These are phyloP conservation scores for Phytoseiulus persimilis DNA, from an alignment of 2,888 invertebrate species.

Conservation along the genomic window DNA sequence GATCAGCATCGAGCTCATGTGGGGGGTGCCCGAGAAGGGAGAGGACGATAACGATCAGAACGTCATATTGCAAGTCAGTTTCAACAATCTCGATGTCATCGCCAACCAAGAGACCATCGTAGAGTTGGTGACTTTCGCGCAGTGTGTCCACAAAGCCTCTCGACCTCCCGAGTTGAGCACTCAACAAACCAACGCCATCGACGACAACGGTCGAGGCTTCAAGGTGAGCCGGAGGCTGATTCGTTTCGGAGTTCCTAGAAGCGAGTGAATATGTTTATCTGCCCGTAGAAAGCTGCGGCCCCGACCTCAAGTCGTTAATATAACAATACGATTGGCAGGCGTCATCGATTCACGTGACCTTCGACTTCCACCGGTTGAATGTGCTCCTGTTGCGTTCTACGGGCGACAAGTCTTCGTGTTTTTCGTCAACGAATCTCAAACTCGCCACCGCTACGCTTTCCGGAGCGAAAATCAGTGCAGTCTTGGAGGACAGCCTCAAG, in stretches of 20 bases:
- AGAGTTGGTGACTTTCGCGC: slow-evolving; percentile 78
- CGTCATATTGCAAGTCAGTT: slow-evolving; percentile 76
- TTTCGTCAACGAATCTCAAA: slow-evolving; percentile 53
- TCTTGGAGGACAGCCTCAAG: slow-evolving; percentile 56
- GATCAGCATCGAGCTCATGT: slow-evolving; percentile 66
- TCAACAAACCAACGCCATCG: slow-evolving; percentile 8
- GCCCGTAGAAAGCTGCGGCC: no score
- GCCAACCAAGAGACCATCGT: slow-evolving; percentile 92
- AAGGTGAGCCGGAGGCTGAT: background rate
- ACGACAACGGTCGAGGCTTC: background rate
- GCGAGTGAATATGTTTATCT: no score
- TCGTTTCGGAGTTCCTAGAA: background rate
- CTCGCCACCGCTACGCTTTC: slow-evolving; percentile 87
- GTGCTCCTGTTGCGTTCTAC: slow-evolving; percentile 70
- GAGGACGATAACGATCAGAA: slow-evolving; percentile 52
- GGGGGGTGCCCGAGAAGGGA: slow-evolving; percentile 54
- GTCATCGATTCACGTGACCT: slow-evolving; percentile 49
- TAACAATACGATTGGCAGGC: no score
- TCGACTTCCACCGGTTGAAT: slow-evolving; percentile 85
- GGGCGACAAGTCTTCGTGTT: slow-evolving; percentile 50
- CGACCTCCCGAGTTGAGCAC: slow-evolving; percentile 39
- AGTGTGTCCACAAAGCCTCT: slow-evolving; percentile 55
- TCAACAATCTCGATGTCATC: slow-evolving; percentile 90
- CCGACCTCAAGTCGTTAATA: no score
- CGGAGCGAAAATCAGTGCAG: slow-evolving; percentile 78